Conservation (phyloP, 2,797 vertebrate genomes). For the Dendrocincla fuliginosa region DNA sequence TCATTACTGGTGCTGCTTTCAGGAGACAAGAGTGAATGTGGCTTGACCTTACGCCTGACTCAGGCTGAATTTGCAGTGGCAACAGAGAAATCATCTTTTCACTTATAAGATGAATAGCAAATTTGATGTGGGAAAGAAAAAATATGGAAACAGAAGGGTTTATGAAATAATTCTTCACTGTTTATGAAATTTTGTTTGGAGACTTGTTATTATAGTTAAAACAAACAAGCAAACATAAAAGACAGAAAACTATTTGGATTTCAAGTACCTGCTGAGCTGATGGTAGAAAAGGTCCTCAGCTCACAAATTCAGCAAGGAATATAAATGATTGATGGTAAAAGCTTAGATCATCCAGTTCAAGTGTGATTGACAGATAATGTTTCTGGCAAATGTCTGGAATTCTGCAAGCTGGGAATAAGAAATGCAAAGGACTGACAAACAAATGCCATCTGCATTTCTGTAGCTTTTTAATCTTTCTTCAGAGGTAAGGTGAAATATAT, state of each 20-base stretch:
- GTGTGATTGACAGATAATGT: constrained; percentile 39
- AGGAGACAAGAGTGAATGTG: not conserved
- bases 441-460: not conserved
- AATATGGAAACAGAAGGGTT: not conserved
- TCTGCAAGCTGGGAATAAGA: constrained; percentile 19
- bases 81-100: not conserved
- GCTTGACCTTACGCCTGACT: not conserved
- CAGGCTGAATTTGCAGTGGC: not conserved
- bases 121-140: not conserved
- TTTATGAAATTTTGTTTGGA: not conserved
- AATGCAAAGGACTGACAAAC: constrained; percentile 29
- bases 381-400: constrained; percentile 32
- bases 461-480: constrained; percentile 12
- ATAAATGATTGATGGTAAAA: constrained; percentile 51
- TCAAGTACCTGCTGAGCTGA: not conserved
- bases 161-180: not conserved
- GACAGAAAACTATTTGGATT: not conserved
- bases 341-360: constrained; percentile 49
- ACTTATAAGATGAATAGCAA: not conserved
- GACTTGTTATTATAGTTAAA: not conserved
- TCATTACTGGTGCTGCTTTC: not conserved
- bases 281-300: not conserved
- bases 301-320: constrained; percentile 1
- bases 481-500: not conserved
- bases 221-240: constrained; percentile 24